phyloP scores from a whole-genome alignment of 2,888 invertebrate species.

The Orthosia gothica region DNA sequence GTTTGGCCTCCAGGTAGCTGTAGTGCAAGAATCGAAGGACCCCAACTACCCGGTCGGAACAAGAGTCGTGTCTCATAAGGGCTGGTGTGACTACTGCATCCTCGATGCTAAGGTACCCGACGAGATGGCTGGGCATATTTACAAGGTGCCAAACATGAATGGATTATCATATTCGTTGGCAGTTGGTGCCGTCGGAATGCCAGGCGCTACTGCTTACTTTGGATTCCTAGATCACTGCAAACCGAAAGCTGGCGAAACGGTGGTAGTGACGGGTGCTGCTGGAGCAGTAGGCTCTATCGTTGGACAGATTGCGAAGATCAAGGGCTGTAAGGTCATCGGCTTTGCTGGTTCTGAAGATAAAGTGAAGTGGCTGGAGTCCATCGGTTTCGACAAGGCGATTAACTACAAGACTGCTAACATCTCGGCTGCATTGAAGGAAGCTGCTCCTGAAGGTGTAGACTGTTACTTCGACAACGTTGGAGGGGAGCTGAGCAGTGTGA shows the following conservation, averaged over 20 bases:
- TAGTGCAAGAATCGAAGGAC: slow-evolving; percentile 92
- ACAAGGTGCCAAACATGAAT: slow-evolving; percentile 90
- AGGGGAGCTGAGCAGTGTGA: slow-evolving; percentile 91
- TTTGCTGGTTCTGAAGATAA: slow-evolving; percentile 90
- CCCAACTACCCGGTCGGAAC: slow-evolving; percentile 92
- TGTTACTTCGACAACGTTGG: slow-evolving; percentile 95
- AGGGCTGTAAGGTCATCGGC: slow-evolving; percentile 92
- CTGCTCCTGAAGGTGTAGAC: slow-evolving; percentile 92
- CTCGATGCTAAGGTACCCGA: slow-evolving; percentile 54
- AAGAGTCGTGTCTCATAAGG: slow-evolving; percentile 90
- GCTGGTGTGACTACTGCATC: slow-evolving; percentile 69
- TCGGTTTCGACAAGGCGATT: slow-evolving; percentile 93
- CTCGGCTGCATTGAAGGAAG: slow-evolving; percentile 87
- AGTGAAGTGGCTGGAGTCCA: slow-evolving; percentile 88
- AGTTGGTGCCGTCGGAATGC: slow-evolving; percentile 93
- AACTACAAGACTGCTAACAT: slow-evolving; percentile 92
- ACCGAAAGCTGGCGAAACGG: slow-evolving; percentile 93
- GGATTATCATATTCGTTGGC: slow-evolving; percentile 89
- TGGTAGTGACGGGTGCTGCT: slow-evolving; percentile 94
- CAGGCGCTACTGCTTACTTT: slow-evolving; percentile 94
- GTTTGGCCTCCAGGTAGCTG: slow-evolving; percentile 74
- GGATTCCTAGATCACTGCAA: slow-evolving; percentile 93
- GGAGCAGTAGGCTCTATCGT: slow-evolving; percentile 95
- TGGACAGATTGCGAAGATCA: slow-evolving; percentile 95
- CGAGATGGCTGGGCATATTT: slow-evolving; percentile 64